Percentiles rank a stretch among this genome's conserved stretches.
Evolutionary conservation across 2,113 vertebrate genomes (phyloP).

Genomic region (Podarcis raffonei): DNA sequence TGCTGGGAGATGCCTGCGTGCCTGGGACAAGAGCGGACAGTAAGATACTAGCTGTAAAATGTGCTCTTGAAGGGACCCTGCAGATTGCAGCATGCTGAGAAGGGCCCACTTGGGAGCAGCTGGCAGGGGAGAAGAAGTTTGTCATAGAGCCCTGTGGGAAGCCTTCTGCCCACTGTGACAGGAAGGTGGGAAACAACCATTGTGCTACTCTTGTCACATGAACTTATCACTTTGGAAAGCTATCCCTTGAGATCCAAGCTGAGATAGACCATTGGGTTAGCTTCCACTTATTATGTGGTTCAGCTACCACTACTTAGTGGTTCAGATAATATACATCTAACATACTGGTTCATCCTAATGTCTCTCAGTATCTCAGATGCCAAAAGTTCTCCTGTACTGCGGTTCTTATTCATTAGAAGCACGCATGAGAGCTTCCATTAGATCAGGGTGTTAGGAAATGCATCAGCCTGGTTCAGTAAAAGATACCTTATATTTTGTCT

Average conservation of each 20-base stretch:
- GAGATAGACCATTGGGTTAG: neutral
- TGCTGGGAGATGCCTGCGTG: neutral
- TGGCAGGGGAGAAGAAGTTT: neutral
- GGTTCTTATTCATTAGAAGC: neutral
- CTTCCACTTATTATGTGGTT: neutral
- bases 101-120: neutral
- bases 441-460: neutral
- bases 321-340: neutral
- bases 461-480: neutral
- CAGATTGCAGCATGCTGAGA: neutral
- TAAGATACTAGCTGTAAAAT: neutral
- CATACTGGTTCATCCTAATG: neutral
- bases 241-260: neutral
- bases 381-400: neutral
- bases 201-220: neutral
- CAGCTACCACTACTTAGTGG: neutral
- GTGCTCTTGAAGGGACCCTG: neutral
- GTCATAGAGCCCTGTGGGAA: neutral
- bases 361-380: neutral
- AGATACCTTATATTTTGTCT: neutral
- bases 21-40: neutral
- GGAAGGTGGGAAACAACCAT: neutral
- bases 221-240: neutral
- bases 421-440: neutral
- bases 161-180: neutral